Base-by-base conservation (phyloP, 2,888 invertebrate species). In the Melipona bicolor region DNA sequence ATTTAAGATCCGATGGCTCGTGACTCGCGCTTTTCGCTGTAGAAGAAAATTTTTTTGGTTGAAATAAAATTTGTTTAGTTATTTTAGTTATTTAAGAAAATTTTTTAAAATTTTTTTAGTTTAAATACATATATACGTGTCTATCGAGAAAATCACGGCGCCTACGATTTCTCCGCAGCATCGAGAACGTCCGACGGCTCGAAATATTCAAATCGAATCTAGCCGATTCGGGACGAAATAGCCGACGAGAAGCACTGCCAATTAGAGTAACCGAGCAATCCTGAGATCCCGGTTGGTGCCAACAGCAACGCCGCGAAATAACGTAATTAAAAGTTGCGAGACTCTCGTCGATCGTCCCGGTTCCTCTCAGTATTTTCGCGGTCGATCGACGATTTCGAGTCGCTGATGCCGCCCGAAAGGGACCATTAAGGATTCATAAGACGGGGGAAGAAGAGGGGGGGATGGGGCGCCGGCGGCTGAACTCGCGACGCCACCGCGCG, bases 261-360 rank as follows among this genome's bases (percentile, higher is more conserved):
- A 43, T 43, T 43, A 43, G 82, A 80, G 62, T 77, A 84, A 84
- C 81, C 75, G 88, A 81, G 68, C 5, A n/a, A 56, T 56, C 5
- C n/a, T n/a, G 11, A 43, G 43, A 43, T 9, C 9, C 43, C 2
- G 43, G 43, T 24, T 32, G 4, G n/a, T n/a, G n/a, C n/a, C n/a
- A 59, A 59, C 15, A 59, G 13, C 15, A 59, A n/a, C 56, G 15
- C 67, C 74, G 87, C 84, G 43, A 87, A 90, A 88, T 87, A 89
- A 88, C 79, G 87, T 77, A 87, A 90, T 90, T 90, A 89, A 90
- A 86, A 78, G 65, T 75, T 77, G 17, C 19, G 19, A 17, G 62
- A 32, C 84, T 64, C 54, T 59, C 32, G 56, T 77, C 19, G 19
- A 2, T 5, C 79, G 72, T 75, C 72, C 9, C 15, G n/a, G 3